phyloP scores from a whole-genome alignment of 1,140 invertebrate genomes.

The Linepithema humile region DNA sequence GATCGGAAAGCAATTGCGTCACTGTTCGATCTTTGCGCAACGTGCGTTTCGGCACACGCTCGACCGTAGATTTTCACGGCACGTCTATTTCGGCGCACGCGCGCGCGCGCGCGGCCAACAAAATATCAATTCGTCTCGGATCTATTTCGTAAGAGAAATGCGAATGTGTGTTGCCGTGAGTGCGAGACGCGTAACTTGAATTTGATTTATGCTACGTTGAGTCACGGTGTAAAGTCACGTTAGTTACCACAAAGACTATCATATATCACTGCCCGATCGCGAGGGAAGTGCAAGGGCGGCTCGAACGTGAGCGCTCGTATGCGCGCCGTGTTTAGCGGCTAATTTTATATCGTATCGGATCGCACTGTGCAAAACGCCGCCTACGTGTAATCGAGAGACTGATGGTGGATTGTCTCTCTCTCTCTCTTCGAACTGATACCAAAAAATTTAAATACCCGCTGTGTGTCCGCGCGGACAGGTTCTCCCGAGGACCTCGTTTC shows the following conservation, averaged over 20 bases:
- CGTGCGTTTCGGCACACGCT: not conserved
- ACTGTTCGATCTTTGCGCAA: slow-evolving; percentile 36
- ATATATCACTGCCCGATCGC: slow-evolving; percentile 57
- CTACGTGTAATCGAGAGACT: slow-evolving; percentile 1
- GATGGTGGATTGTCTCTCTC: not conserved
- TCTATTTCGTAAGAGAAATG: slow-evolving; percentile 43
- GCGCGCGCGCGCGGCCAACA: not conserved
- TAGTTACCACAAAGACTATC: slow-evolving; percentile 59
- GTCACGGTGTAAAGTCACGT: slow-evolving; percentile 57
- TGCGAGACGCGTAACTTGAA: slow-evolving; percentile 39
- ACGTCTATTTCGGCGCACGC: not conserved
- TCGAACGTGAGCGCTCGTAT: slow-evolving; percentile 35
- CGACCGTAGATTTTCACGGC: slow-evolving; percentile 34
- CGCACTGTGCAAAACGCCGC: slow-evolving; percentile 36
- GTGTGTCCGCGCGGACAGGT: too few relatives aligned
- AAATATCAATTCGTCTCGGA: slow-evolving; percentile 54
- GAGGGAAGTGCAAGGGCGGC: slow-evolving; percentile 54
- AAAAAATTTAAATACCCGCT: too few relatives aligned
- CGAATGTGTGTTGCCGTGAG: not conserved
- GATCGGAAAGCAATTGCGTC: not conserved
- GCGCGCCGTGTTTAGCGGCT: slow-evolving; percentile 41
- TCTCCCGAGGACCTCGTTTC: not conserved
- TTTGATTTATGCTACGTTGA: slow-evolving; percentile 55
- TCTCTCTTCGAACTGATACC: not conserved
- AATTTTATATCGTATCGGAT: slow-evolving; percentile 49